Conservation (phyloP, 2,888 invertebrate genomes). For the Idaea straminata region DNA sequence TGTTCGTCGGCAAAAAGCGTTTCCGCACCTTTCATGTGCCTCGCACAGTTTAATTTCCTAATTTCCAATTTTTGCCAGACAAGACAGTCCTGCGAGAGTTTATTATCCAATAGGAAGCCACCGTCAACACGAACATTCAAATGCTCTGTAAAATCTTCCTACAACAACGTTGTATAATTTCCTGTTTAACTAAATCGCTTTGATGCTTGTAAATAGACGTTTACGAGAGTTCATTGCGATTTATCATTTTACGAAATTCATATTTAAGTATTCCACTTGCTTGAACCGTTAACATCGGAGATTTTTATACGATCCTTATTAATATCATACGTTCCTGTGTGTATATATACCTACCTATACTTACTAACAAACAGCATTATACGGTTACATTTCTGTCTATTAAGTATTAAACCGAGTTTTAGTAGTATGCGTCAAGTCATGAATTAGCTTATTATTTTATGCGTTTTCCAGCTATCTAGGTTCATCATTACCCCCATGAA, state of each 20-base stretch:
- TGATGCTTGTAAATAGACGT: slow-evolving; percentile 63
- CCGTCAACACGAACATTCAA: slow-evolving; percentile 59
- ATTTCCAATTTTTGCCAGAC: slow-evolving; percentile 68
- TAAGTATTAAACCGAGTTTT: too few relatives aligned
- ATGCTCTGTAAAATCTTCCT: slow-evolving; percentile 46
- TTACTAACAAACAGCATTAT: background rate
- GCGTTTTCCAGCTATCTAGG: too few relatives aligned
- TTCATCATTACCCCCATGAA: too few relatives aligned
- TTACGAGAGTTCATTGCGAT: slow-evolving; percentile 46
- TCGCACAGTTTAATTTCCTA: slow-evolving; percentile 73
- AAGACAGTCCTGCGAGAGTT: slow-evolving; percentile 62
- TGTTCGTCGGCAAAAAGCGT: slow-evolving; percentile 32
- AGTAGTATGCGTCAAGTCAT: too few relatives aligned
- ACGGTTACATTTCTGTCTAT: too few relatives aligned
- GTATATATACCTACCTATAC: background rate
- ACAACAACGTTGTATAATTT: slow-evolving; percentile 70
- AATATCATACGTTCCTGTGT: background rate
- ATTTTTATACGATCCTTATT: background rate
- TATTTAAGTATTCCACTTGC: slow-evolving; percentile 12
- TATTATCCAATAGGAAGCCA: slow-evolving; percentile 75
- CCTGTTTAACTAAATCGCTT: slow-evolving; percentile 71
- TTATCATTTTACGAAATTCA: slow-evolving; percentile 33
- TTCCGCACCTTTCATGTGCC: slow-evolving; percentile 68
- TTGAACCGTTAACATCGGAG: background rate
- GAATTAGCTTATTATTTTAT: too few relatives aligned